These are phyloP conservation scores for Eupsilia transversa DNA, from an alignment of 2,888 invertebrate genomes.

Conservation along the genomic window DNA sequence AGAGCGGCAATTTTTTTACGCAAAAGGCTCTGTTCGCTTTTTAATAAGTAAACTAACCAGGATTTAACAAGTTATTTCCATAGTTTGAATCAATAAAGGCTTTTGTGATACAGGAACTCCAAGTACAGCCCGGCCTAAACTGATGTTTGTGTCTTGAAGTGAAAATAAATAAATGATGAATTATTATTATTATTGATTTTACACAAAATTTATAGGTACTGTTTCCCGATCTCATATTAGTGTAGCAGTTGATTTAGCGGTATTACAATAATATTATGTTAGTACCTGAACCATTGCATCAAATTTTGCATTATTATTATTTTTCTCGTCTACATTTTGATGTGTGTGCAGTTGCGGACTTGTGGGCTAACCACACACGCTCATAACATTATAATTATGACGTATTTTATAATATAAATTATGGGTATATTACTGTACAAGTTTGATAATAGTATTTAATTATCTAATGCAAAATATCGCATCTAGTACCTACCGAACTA, in stretches of 20 bases:
- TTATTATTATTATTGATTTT: not conserved
- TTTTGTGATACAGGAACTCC: not conserved
- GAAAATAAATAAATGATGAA: not conserved
- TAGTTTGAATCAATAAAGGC: not conserved
- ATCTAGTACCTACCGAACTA: not conserved
- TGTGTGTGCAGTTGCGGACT: not conserved
- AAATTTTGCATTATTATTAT: slow-evolving; percentile 1
- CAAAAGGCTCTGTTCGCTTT: not conserved
- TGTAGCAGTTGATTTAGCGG: not conserved
- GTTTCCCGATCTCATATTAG: not conserved
- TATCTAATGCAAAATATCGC: not conserved
- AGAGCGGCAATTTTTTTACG: not conserved
- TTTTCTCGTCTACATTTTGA: not conserved
- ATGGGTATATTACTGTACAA: not conserved
- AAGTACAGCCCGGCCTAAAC: not conserved
- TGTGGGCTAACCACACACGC: not conserved
- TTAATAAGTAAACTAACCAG: not conserved
- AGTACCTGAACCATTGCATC: not conserved
- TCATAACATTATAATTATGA: not conserved
- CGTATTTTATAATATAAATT: not conserved
- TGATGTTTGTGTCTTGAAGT: not conserved
- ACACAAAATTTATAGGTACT: not conserved
- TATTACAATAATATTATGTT: not conserved
- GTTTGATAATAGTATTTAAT: not conserved
- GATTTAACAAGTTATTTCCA: not conserved